Conservation (phyloP, 2,888 invertebrate species). For the Toxonevra muliebris region DNA sequence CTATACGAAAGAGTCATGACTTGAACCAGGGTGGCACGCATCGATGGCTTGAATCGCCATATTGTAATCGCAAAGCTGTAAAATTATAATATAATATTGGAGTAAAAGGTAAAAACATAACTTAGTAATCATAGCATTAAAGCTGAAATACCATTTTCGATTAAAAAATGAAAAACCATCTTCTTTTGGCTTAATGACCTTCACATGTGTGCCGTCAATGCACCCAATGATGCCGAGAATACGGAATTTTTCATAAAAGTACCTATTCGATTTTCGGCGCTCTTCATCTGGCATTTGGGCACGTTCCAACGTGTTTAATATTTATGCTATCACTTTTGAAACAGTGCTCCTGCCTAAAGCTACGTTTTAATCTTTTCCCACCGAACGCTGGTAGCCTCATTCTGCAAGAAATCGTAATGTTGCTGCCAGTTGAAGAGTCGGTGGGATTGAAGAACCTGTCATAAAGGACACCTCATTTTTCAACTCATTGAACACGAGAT, state of each 20-base stretch:
- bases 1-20: conserved; percentile 30
- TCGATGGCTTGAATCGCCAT: conserved; percentile 19
- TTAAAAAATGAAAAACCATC: too few relatives aligned
- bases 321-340: too few relatives aligned
- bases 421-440: too few relatives aligned
- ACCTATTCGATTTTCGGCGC: conserved; percentile 6
- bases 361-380: too few relatives aligned
- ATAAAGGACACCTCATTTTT: too few relatives aligned
- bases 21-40: conserved; percentile 20
- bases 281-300: conserved; percentile 21
- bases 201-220: conserved; percentile 25
- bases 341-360: too few relatives aligned
- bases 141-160: conserved; percentile 23
- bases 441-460: too few relatives aligned
- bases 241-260: conserved; percentile 24
- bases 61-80: conserved; percentile 26
- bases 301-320: too few relatives aligned
- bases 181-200: conserved; percentile 11
- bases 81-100: conserved; percentile 6
- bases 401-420: too few relatives aligned
- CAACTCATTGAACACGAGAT: too few relatives aligned
- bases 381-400: too few relatives aligned
- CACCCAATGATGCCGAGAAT: conserved; percentile 27
- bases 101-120: background rate
- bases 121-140: conserved; percentile 30